Evolutionary conservation across 2,888 invertebrate species (phyloP).

Genomic region (Sinopyrophorus schimmeli): DNA sequence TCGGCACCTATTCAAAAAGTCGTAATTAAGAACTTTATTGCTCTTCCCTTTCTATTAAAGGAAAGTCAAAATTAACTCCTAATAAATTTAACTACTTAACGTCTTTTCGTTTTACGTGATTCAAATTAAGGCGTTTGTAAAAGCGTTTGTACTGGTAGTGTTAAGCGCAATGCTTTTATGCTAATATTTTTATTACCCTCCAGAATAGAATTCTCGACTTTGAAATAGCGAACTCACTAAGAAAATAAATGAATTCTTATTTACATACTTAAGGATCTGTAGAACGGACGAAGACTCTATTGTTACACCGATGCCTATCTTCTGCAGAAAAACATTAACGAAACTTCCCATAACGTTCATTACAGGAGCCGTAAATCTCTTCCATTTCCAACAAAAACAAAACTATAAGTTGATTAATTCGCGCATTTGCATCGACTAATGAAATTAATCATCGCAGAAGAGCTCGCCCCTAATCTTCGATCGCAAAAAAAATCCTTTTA

Average conservation of each 20-base stretch:
- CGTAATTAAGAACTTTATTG: slow-evolving; percentile 5
- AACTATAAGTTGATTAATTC: no score
- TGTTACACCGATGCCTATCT: no score
- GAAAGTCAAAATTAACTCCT: slow-evolving; percentile 10
- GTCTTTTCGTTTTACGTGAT: slow-evolving; percentile 10
- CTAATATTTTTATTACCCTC: slow-evolving; percentile 17
- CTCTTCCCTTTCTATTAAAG: slow-evolving; percentile 1
- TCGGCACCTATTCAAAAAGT: no score
- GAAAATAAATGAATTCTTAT: slow-evolving; percentile 12
- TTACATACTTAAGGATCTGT: slow-evolving; percentile 10
- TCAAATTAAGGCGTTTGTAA: slow-evolving; percentile 13
- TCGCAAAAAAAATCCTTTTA: no score
- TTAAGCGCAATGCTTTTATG: slow-evolving; percentile 15
- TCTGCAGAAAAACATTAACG: no score
- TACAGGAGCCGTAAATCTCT: no score
- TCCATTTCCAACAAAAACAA: no score
- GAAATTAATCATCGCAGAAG: no score
- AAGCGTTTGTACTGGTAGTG: slow-evolving; percentile 10
- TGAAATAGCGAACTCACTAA: not conserved
- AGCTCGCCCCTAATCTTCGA: no score
- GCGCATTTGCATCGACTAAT: no score
- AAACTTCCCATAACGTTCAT: no score
- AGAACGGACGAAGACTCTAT: no score
- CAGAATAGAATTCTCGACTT: slow-evolving; percentile 8
- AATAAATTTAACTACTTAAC: slow-evolving; percentile 10